Conservation (phyloP, 2,113 vertebrate species). For the Protobothrops flavoviridis region DNA sequence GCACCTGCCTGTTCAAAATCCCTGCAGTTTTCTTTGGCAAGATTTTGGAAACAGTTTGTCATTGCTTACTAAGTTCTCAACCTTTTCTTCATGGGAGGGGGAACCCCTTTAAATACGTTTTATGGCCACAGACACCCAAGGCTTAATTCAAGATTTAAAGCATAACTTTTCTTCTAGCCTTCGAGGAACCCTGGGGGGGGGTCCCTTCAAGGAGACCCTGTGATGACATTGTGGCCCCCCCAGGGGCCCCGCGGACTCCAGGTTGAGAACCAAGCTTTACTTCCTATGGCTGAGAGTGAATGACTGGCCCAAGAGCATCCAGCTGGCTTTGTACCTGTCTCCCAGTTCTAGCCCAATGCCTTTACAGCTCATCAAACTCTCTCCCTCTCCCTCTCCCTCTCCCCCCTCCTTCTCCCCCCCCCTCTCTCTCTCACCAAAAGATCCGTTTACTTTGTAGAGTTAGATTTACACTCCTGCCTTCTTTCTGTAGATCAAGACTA, state of each 20-base stretch:
- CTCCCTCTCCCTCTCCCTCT: neutral
- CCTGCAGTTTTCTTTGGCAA: neutral
- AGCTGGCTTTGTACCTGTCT: neutral
- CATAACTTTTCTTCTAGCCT: no score
- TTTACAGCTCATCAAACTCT: neutral
- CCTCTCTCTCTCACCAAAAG: no score
- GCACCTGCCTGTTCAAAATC: neutral
- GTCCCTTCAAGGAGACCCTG: no score
- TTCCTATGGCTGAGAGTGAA: neutral
- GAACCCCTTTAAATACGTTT: no score
- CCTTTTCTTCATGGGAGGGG: no score
- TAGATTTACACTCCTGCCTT: neutral
- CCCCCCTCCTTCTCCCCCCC: no score
- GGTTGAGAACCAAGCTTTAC: no score
- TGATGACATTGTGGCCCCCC: no score
- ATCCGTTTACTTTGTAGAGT: neutral
- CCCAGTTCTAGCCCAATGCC: neutral
- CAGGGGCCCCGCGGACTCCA: no score
- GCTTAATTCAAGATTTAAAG: no score
- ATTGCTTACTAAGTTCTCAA: neutral
- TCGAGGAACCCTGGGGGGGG: no score
- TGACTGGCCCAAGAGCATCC: neutral
- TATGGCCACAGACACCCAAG: no score
- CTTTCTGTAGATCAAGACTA: neutral
- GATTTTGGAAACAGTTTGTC: neutral